phyloP scores from a whole-genome alignment of 92 coral and sea anemone species.

The Zoanthus gigantus region DNA sequence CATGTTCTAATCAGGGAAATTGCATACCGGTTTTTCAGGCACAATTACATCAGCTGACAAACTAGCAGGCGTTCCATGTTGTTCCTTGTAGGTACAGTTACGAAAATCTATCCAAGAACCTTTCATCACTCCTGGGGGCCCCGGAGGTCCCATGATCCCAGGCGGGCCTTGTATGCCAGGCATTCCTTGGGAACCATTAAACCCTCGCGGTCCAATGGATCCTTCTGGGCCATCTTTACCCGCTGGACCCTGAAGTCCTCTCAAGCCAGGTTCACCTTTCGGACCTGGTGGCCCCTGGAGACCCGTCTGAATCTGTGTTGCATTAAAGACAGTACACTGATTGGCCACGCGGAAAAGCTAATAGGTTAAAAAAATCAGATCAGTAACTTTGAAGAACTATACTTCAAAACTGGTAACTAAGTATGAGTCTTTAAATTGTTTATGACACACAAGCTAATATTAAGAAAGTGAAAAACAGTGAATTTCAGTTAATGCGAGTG shows the following conservation, averaged over 20 bases:
- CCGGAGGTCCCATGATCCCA: slow-evolving; percentile 38
- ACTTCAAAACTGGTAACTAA: too few relatives aligned
- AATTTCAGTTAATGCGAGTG: too few relatives aligned
- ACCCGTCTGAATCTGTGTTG: slow-evolving; percentile 25
- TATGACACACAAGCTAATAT: too few relatives aligned
- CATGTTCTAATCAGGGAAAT: not conserved
- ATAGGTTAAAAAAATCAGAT: not conserved
- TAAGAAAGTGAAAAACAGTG: too few relatives aligned
- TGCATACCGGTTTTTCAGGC: slow-evolving; percentile 18
- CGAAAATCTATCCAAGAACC: slow-evolving; percentile 8
- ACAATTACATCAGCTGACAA: slow-evolving; percentile 22
- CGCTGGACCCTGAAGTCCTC: slow-evolving; percentile 30
- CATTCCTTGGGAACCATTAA: slow-evolving; percentile 39
- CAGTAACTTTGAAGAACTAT: too few relatives aligned
- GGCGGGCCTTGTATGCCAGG: slow-evolving; percentile 27
- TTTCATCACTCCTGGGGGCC: slow-evolving; percentile 5
- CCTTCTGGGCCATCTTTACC: slow-evolving; percentile 48
- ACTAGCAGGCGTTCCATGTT: not conserved
- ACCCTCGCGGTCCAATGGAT: slow-evolving; percentile 37
- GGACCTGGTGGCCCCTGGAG: slow-evolving; percentile 40
- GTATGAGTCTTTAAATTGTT: too few relatives aligned
- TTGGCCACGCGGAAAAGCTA: slow-evolving; percentile 11
- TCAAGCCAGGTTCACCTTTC: slow-evolving; percentile 26
- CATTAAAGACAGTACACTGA: slow-evolving; percentile 21
- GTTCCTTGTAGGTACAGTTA: slow-evolving; percentile 21